Evolutionary conservation across 2,113 vertebrate genomes (phyloP).

Genomic region (Eidolon helvum): DNA sequence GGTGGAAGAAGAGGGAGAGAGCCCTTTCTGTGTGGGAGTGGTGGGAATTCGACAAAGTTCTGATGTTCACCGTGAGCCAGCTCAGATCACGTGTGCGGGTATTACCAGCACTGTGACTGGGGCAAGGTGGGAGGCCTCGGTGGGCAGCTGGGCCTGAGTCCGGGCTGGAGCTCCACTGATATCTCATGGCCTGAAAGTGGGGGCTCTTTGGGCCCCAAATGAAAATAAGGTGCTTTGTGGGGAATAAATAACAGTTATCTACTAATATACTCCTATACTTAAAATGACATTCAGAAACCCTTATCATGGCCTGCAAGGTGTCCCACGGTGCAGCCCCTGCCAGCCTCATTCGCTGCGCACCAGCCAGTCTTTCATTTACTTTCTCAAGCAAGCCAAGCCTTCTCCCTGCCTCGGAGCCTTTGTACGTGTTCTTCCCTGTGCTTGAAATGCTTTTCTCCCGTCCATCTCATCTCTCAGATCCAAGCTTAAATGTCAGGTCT

Average conservation of each 20-base stretch:
- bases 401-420: background rate
- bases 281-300: background rate
- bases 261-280: background rate
- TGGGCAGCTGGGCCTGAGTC: background rate
- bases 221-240: background rate
- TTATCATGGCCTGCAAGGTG: fast-evolving
- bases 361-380: background rate
- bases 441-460: background rate
- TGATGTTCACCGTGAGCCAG: background rate
- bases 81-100: background rate
- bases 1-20: background rate
- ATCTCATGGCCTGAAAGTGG: background rate
- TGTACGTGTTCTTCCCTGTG: background rate
- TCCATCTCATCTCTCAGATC: background rate
- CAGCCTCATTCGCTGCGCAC: fast-evolving
- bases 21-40: background rate
- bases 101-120: background rate
- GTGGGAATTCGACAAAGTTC: background rate
- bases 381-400: background rate
- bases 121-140: background rate
- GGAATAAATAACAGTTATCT: background rate
- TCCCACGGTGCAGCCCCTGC: background rate
- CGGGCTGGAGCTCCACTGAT: background rate
- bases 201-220: background rate
- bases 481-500: background rate